phyloP scores from a whole-genome alignment of 2,797 vertebrate species.

The Pseudochirops corinnae region DNA sequence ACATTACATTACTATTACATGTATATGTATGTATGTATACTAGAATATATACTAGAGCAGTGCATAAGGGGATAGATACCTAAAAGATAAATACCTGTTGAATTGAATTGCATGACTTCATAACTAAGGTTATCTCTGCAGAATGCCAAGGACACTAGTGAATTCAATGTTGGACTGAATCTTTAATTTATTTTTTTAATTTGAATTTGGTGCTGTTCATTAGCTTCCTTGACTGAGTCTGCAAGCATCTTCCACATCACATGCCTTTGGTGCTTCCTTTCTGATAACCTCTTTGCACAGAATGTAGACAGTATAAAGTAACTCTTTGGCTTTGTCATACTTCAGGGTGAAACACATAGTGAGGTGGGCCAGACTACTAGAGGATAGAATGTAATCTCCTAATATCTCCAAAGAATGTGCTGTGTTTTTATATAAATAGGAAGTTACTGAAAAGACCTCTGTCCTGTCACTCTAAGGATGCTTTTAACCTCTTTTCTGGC shows the following conservation, averaged over 20 bases:
- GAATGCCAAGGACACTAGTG: not conserved
- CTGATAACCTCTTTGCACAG: conserved; percentile 8
- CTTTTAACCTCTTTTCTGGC: conserved; percentile 11
- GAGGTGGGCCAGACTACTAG: not conserved
- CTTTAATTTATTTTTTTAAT: not conserved
- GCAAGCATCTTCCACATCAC: not conserved
- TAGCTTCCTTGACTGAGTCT: not conserved
- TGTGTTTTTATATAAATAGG: not conserved
- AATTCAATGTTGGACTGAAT: conserved; percentile 1
- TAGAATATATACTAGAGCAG: not conserved
- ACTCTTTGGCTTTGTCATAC: not conserved
- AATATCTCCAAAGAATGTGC: conserved; percentile 20
- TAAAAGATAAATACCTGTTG: not conserved
- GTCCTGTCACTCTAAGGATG: conserved; percentile 16
- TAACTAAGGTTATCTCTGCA: not conserved
- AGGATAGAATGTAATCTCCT: not conserved
- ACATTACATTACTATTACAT: too few relatives aligned
- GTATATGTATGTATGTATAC: too few relatives aligned
- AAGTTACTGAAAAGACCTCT: not conserved
- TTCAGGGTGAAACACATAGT: not conserved
- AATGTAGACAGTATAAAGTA: not conserved
- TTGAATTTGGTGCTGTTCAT: not conserved
- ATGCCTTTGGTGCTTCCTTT: not conserved
- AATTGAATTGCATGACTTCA: not conserved
- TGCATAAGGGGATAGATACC: not conserved